Base-by-base conservation (phyloP, 2,797 vertebrate genomes). In the Momotus momota region DNA sequence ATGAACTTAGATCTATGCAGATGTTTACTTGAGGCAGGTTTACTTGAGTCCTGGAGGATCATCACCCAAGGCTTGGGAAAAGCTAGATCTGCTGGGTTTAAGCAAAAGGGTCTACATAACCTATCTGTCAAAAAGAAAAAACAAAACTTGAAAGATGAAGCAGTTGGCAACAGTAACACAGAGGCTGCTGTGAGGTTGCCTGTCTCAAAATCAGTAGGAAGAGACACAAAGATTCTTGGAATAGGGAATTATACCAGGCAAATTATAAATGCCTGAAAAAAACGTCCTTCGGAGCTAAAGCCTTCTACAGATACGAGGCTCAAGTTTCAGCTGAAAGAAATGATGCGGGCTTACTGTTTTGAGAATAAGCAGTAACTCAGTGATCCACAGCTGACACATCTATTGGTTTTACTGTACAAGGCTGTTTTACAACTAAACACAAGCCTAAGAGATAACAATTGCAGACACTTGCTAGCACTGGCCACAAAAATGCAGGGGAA, bases 141-240 rank as follows among this genome's bases (percentile, higher is more conserved):
- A 0, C 29, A 81, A 75, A 51, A 70, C 23, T 2, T 25, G n/a
- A 55, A 60, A 83, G 31, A 4, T 38, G 14, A 87, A 62, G 22
- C 0, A 1, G 26, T 23, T 73, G 38, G 33, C 27, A 45, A 58
- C n/a, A 35, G 25, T 27, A 70, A 45, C 0, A 1, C 10, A 0
- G 1, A 78, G 27, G 49, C 23, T 81, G 40, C 57, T 78, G 27
- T 52, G 40, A 27, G 40, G 27, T 5, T 19, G 27, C 3, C 21
- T 38, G 20, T 58, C 66, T 89, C 22, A 60, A 73, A 60, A 69
- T 51, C 33, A 58, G 33, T 3, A 1, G 35, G 23, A 67, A 45
- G 15, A n/a, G 15, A 69, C 33, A 40, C 23, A 52, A 58, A 0
- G 0, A 14, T 38, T 72, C 45, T 51, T 73, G 55, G 35, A 86